These are phyloP conservation scores for Chelidonichthys spinosus DNA, from an alignment of 2,797 vertebrate species.

Conservation along the genomic window DNA sequence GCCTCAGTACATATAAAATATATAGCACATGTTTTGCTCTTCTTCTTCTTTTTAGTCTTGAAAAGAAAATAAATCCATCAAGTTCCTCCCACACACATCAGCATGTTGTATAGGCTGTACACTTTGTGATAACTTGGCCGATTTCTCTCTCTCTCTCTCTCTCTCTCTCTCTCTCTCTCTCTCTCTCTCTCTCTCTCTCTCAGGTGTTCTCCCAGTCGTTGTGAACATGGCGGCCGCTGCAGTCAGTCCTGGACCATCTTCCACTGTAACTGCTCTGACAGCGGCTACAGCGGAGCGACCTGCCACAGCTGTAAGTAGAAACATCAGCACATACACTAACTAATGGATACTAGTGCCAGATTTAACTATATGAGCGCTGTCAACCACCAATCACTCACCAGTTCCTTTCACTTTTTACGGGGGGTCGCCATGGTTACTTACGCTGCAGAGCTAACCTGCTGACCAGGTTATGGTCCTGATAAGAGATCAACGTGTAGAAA, in stretches of 20 bases:
- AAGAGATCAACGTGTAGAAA: no score
- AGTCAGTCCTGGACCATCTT: constrained; percentile 91
- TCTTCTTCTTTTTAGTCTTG: not conserved
- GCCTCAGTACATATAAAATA: constrained; percentile 6
- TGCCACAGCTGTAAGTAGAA: constrained; percentile 91
- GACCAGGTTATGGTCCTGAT: no score
- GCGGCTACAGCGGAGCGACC: constrained; percentile 89
- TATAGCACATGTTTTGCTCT: not conserved
- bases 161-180: constrained; percentile 9
- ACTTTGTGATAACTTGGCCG: not conserved
- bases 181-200: constrained; percentile 9
- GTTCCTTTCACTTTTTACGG: not conserved
- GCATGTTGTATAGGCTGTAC: no score
- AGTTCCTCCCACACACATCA: constrained; percentile 2
- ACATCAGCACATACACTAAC: not conserved
- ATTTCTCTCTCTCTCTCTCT: constrained; percentile 8
- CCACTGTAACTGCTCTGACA: constrained; percentile 89
- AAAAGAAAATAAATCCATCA: not conserved
- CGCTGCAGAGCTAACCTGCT: no score
- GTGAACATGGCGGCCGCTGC: constrained; percentile 91
- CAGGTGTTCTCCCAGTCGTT: constrained; percentile 92
- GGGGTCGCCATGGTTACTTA: no score
- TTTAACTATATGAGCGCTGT: not conserved
- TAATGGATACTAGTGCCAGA: not conserved
- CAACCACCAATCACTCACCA: not conserved